These are phyloP conservation scores for Anodontia alba DNA, from an alignment of 2,888 invertebrate genomes.

Conservation along the genomic window DNA sequence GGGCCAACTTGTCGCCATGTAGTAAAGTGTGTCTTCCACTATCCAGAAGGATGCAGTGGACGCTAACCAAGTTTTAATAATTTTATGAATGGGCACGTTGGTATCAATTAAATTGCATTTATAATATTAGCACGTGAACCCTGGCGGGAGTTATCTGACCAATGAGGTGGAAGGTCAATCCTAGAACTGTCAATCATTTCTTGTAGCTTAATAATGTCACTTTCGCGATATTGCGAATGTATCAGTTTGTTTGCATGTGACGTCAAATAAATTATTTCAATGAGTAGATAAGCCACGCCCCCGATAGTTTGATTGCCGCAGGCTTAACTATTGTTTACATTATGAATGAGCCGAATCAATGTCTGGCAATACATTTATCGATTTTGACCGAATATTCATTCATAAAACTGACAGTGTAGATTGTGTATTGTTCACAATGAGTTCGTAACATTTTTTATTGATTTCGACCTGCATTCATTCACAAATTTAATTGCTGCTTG, in stretches of 20 bases:
- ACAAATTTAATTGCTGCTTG: no score
- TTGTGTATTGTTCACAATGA: no score
- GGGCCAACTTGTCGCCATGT: not conserved
- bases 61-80: not conserved
- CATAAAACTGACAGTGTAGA: not conserved
- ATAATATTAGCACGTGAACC: constrained; percentile 78
- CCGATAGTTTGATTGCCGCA: not conserved
- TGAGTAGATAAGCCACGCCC: constrained; percentile 40
- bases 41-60: not conserved
- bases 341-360: constrained; percentile 16
- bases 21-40: not conserved
- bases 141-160: constrained; percentile 64
- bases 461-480: no score
- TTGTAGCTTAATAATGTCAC: not conserved
- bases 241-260: constrained; percentile 59
- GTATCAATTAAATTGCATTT: constrained; percentile 61
- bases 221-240: constrained; percentile 33
- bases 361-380: constrained; percentile 5
- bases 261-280: constrained; percentile 66
- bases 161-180: constrained; percentile 64
- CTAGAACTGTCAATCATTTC: constrained; percentile 63
- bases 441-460: no score
- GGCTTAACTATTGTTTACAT: constrained; percentile 17
- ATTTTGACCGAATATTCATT: constrained; percentile 6
- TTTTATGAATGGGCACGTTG: not conserved